Conservation (phyloP, 2,113 vertebrate species). For the Marmota flaviventris region DNA sequence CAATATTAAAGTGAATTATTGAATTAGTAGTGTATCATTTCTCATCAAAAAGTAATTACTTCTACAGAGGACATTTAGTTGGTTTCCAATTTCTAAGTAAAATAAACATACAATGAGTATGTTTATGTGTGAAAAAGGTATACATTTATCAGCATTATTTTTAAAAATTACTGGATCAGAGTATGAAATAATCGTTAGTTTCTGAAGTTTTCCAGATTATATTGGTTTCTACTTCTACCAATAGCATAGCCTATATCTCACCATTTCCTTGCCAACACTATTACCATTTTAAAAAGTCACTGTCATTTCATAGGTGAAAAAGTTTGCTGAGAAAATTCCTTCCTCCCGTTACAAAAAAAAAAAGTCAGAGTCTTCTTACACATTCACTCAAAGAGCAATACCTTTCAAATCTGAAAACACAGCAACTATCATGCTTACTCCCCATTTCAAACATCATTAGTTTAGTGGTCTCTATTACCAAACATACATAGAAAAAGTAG, state of each 20-base stretch:
- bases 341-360: conserved; percentile 62
- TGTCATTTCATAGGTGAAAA: neutral
- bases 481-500: neutral
- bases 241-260: neutral
- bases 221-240: neutral
- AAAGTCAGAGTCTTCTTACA: neutral
- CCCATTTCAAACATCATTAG: neutral
- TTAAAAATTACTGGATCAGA: conserved; percentile 31
- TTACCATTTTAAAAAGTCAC: neutral
- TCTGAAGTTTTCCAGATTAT: conserved; percentile 4
- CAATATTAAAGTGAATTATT: neutral
- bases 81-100: conserved; percentile 62
- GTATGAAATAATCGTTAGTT: conserved; percentile 51
- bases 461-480: conserved; percentile 29
- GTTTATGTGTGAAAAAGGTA: neutral
- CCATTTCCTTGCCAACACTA: conserved; percentile 11
- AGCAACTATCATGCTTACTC: neutral
- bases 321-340: conserved; percentile 8
- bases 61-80: conserved; percentile 52
- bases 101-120: conserved; percentile 23
- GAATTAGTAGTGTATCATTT: conserved; percentile 43
- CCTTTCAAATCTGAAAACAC: conserved; percentile 5
- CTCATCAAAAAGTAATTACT: neutral
- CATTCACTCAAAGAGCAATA: neutral
- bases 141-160: conserved; percentile 48